Evolutionary conservation across 2,888 invertebrate species (phyloP).

Genomic region (Watsonalla cultraria): DNA sequence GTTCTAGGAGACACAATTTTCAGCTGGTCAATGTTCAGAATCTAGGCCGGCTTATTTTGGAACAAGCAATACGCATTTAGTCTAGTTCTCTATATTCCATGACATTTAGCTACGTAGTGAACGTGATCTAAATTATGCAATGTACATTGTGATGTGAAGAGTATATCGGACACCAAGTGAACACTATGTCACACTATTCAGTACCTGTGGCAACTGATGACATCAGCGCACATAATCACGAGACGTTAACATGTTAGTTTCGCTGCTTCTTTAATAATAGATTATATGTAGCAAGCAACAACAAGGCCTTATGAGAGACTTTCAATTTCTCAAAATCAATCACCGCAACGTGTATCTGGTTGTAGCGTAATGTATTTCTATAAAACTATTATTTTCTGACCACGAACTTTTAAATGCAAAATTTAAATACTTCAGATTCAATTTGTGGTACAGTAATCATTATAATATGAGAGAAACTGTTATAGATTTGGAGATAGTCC

Average conservation of each 20-base stretch:
- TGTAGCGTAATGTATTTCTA: neutral
- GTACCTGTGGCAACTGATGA: neutral
- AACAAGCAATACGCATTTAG: neutral
- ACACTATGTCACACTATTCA: too few relatives aligned
- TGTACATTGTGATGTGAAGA: neutral
- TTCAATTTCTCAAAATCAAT: neutral
- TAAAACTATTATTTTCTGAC: neutral
- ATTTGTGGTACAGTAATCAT: neutral
- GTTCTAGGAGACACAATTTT: constrained; percentile 34
- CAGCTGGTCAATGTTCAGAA: constrained; percentile 48
- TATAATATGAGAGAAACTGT: neutral
- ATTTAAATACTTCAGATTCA: neutral
- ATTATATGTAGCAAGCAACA: neutral
- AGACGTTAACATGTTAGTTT: neutral
- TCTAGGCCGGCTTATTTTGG: constrained; percentile 37
- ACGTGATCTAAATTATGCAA: neutral
- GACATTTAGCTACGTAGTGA: neutral
- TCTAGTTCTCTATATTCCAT: neutral
- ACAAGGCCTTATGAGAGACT: neutral
- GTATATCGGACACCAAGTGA: neutral
- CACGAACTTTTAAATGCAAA: neutral
- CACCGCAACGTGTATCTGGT: neutral
- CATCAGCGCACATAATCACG: neutral
- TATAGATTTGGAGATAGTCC: neutral
- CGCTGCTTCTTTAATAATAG: neutral